These are phyloP conservation scores for Callinectes sapidus DNA, from an alignment of 2,888 invertebrate genomes.

Conservation along the genomic window DNA sequence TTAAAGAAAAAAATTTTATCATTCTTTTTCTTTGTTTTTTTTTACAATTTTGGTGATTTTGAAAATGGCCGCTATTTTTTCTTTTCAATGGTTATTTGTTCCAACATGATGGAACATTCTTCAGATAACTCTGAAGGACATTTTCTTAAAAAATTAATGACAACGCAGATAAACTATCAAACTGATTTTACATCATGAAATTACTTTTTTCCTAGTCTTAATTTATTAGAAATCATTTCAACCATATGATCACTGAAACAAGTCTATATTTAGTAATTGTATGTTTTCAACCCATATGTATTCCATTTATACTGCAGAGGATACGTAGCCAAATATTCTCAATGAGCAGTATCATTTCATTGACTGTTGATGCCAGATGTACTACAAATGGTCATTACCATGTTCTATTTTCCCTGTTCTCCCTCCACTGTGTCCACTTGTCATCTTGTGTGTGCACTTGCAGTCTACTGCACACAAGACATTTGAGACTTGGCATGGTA, in stretches of 20 bases:
- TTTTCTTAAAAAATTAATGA: not conserved
- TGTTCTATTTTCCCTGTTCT: not conserved
- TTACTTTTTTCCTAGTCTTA: not conserved
- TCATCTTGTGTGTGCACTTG: not conserved
- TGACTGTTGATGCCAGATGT: not conserved
- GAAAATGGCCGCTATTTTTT: not conserved
- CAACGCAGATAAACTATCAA: not conserved
- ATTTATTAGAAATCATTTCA: not conserved
- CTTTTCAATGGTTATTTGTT: not conserved
- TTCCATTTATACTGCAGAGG: not conserved
- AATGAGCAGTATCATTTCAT: not conserved
- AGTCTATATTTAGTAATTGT: not conserved
- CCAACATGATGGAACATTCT: not conserved
- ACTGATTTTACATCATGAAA: not conserved
- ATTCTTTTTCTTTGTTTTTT: not conserved
- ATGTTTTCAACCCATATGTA: not conserved
- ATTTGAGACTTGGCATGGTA: too few species aligned
- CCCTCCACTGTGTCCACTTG: not conserved
- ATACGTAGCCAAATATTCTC: not conserved
- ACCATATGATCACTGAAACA: not conserved
- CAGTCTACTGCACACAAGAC: not conserved
- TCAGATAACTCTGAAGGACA: conserved; percentile 1
- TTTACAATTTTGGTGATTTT: not conserved
- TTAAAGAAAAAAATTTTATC: not conserved
- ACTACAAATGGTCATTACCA: too few species aligned